Evolutionary conservation across 2,888 invertebrate species (phyloP), one percentile per base, ranked within the genome.

Genomic region (Campoletis raptor): DNA sequence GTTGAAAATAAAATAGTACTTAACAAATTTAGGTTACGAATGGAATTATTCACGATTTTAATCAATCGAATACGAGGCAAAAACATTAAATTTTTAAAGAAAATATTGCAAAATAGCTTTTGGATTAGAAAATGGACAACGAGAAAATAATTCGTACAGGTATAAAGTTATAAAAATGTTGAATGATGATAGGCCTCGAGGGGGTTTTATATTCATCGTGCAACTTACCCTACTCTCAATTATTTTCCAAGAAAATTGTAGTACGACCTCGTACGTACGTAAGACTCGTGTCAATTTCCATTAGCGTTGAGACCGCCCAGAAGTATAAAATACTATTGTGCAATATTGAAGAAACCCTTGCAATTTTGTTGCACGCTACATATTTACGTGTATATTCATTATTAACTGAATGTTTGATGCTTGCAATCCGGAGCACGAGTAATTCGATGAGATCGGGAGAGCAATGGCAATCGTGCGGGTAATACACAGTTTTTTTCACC

Each of bases 381-480:
- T 37, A 37, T 69, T 21, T 15, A 30, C 36, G 15, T 61, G 10
- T 40, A 18, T 48, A 40, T 30, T 37, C 66, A 42, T 42, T 76
- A 42, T 76, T 70, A 70, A 48, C 18, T 37, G 37, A 37, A 66
- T 36, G 77, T 77, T 77, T 77, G 77, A 77, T 67, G n/a, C 48
- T 67, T 15, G 70, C 76, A 69, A 79, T 73, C 61, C 66, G 30
- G 40, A 64, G 52, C 40, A 76, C 24, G 76, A 52, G 64, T 76
- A 84, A 84, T 84, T 84, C 80, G 64, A 80, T 48, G 76, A 80
- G 80, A 84, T 80, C 80, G 40, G 37, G 69, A 7, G 40, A 73
- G 79, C 83, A 73, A 73, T 74, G 73, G 57, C 79, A 74, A 79
- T 79, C 76, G 76, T 70, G 37, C 45, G 80, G 80, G 64, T 84